These are phyloP conservation scores for Rhinogobius similis DNA, from an alignment of 2,113 vertebrate species.

Conservation along the genomic window DNA sequence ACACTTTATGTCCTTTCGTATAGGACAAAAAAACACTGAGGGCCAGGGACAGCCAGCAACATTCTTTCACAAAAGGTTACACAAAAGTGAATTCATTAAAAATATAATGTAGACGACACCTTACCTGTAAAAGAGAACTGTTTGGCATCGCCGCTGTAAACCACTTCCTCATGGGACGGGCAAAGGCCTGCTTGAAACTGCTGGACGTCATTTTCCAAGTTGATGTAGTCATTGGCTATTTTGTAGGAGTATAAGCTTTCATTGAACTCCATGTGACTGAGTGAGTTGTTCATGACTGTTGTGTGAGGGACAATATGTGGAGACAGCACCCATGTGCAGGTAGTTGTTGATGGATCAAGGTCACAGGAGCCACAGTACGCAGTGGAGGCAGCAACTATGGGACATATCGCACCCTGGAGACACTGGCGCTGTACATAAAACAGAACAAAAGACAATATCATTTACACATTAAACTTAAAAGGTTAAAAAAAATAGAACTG, in stretches of 20 bases:
- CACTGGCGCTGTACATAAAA: slow-evolving; percentile 73
- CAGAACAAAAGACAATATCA: not conserved
- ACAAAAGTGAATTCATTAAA: not conserved
- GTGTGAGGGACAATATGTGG: slow-evolving; percentile 6
- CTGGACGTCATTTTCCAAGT: not conserved
- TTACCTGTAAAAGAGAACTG: slow-evolving; percentile 84
- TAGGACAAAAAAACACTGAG: not conserved
- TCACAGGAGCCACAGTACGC: slow-evolving; percentile 85
- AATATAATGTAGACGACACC: not conserved
- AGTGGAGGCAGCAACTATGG: slow-evolving; percentile 67
- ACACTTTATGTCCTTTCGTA: slow-evolving; percentile 2
- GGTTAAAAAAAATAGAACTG: not conserved
- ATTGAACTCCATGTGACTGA: slow-evolving; percentile 5
- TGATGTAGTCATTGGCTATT: slow-evolving; percentile 19
- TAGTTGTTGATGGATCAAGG: slow-evolving; percentile 76
- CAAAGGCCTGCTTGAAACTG: slow-evolving; percentile 63
- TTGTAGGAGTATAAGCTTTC: slow-evolving; percentile 28
- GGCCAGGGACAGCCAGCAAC: not conserved
- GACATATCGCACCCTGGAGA: slow-evolving; percentile 79
- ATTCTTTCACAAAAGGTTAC: not conserved
- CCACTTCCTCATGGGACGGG: slow-evolving; percentile 75
- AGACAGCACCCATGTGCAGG: slow-evolving; percentile 77
- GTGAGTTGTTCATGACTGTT: slow-evolving; percentile 2
- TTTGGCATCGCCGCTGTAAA: slow-evolving; percentile 76
- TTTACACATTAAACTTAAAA: not conserved